Percentiles rank a stretch among this genome's conserved stretches.
Conservation (phyloP, 2,888 invertebrate genomes). For the Drosophila anomelani region DNA sequence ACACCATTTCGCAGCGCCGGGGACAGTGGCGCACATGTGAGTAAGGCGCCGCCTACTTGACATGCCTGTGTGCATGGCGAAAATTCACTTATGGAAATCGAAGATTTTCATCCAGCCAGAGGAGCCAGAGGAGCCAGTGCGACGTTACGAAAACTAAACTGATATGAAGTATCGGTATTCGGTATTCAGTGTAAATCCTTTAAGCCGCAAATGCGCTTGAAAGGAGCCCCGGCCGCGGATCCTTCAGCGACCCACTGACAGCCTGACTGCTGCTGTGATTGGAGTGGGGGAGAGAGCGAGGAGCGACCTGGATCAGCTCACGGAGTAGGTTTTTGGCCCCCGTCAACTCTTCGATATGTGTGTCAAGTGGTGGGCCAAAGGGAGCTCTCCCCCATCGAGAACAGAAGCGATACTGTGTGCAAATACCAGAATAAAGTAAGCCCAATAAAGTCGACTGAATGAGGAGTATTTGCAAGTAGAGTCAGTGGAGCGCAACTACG, state of each 20-base stretch:
- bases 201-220: slow-evolving; percentile 77
- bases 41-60: slow-evolving; percentile 45
- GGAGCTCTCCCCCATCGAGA: slow-evolving; percentile 5
- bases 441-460: background rate
- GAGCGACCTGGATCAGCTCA: slow-evolving; percentile 16
- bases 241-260: slow-evolving; percentile 33
- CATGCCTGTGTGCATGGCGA: slow-evolving; percentile 36
- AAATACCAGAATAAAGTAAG: slow-evolving; percentile 5
- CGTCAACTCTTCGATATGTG: slow-evolving; percentile 16
- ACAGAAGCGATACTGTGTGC: slow-evolving; percentile 2
- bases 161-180: slow-evolving; percentile 80
- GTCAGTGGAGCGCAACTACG: background rate
- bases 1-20: slow-evolving; percentile 63
- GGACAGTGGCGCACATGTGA: slow-evolving; percentile 47
- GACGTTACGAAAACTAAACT: slow-evolving; percentile 70
- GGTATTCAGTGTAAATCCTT: slow-evolving; percentile 80
- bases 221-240: slow-evolving; percentile 30
- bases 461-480: background rate
- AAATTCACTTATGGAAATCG: slow-evolving; percentile 79
- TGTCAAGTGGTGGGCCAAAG: slow-evolving; percentile 14
- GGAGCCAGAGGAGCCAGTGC: slow-evolving; percentile 39
- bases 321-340: background rate
- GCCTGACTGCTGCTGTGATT: slow-evolving; percentile 61
- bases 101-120: slow-evolving; percentile 56
- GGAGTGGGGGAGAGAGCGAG: slow-evolving; percentile 44